Base-by-base conservation (phyloP, 2,797 vertebrate genomes). In the Dallia pectoralis region DNA sequence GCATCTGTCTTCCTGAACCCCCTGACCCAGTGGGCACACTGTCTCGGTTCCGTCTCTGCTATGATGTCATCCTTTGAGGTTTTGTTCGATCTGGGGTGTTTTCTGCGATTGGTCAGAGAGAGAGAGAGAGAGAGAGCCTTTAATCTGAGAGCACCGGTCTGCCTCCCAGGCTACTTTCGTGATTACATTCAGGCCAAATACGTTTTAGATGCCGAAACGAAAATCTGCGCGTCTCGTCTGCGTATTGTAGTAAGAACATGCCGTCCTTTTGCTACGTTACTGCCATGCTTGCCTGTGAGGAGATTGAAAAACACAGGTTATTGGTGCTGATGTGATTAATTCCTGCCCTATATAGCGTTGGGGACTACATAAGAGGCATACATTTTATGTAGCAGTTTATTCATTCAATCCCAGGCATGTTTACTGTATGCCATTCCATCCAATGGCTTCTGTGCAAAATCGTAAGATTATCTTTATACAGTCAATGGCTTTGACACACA, bases 1-100 rank as follows among this genome's bases (percentile, higher is more conserved):
- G 64, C 44, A 36, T 74, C 75, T 79, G 84, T 91, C 89, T 91
- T 91, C 86, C 86, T 72, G 71, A 81, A 75, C 71, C n/a, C 3
- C 81, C 74, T 29, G 69, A 77, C 67, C 71, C 69, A 70, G n/a
- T 70, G 48, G 18, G 51, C 27, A 11, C 48, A 47, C 22, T 56
- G 53, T 44, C 65, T 16, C 29, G 59, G 67, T 62, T 51, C 76
- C 77, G 70, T 76, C 70, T 77, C 56, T 78, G 32, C 48, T 72
- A 75, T 49, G 70, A 32, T 65, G 44, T 76, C 75, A 65, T 19
- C 70, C 69, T 65, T 44, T 66, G 32, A 66, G 70, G 47, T 72
- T 29, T 82, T 81, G n/a, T 71, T 84, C 22, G 72, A 40, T 74
- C 74, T 59, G 22, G 63, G 48, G 29, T 68, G 29, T 65, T 79